These are phyloP conservation scores for Cephalotes varians DNA, from an alignment of 2,888 invertebrate genomes.

Conservation along the genomic window DNA sequence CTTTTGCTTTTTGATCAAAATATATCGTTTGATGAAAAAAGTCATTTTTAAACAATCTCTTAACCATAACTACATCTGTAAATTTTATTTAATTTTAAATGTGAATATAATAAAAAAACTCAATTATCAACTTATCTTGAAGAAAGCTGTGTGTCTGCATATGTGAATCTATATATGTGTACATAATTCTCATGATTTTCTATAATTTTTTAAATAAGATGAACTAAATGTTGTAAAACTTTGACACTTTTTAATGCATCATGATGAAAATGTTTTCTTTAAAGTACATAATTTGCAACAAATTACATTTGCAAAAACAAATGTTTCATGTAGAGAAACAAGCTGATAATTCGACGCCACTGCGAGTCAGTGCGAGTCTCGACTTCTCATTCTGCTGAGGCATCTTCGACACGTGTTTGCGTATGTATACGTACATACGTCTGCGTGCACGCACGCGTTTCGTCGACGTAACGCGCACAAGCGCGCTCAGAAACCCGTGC, in stretches of 20 bases:
- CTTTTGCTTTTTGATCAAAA: background rate
- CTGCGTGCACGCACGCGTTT: constrained; percentile 12
- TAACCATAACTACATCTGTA: background rate
- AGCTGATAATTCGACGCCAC: constrained; percentile 60
- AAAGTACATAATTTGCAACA: background rate
- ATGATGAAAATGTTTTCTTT: background rate
- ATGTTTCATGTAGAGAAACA: background rate
- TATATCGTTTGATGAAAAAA: background rate
- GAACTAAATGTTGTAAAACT: background rate
- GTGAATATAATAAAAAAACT: background rate
- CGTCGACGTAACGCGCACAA: constrained; percentile 38
- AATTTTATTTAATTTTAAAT: constrained; percentile 7
- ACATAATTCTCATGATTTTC: background rate
- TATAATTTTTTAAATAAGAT: background rate
- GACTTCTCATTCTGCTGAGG: constrained; percentile 59
- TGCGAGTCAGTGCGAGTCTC: constrained; percentile 64
- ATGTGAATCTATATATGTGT: background rate
- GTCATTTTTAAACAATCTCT: background rate
- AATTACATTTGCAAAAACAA: background rate
- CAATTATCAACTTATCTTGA: background rate
- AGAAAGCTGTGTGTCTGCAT: background rate
- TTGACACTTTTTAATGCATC: background rate
- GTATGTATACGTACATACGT: constrained; percentile 8
- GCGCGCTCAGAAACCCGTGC: constrained; percentile 21
- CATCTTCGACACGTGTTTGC: background rate